These are phyloP conservation scores for Urechis unicinctus DNA, from an alignment of 2,888 invertebrate genomes.

Conservation along the genomic window DNA sequence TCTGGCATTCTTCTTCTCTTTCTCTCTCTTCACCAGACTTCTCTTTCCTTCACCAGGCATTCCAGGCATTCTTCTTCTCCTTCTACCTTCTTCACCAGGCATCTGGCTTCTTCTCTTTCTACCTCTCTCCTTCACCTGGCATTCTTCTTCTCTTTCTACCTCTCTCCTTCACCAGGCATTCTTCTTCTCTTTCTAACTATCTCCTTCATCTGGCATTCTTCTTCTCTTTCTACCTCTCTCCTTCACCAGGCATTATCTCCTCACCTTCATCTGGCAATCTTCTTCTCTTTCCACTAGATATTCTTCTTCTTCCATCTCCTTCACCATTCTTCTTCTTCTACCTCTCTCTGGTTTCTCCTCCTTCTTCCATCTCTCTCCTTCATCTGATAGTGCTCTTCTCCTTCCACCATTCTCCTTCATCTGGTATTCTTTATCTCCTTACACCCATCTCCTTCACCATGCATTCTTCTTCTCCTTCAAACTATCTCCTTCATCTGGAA, in stretches of 20 bases:
- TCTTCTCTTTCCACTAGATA: not conserved
- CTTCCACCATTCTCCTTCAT: not conserved
- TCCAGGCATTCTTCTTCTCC: not conserved
- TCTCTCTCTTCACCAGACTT: not conserved
- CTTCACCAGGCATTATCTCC: not conserved
- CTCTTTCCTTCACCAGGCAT: not conserved
- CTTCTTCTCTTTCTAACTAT: not conserved
- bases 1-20: not conserved
- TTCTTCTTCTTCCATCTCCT: not conserved
- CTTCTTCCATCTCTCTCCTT: not conserved
- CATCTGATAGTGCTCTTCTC: too few species aligned
- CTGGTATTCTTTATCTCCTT: not conserved
- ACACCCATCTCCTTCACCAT: not conserved
- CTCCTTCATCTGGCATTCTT: not conserved
- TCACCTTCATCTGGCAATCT: not conserved
- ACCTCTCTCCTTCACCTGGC: not conserved
- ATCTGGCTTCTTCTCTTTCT: not conserved
- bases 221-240: not conserved
- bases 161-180: not conserved
- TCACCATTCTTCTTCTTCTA: not conserved
- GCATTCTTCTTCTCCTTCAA: not conserved
- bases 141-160: not conserved
- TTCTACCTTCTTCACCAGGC: not conserved
- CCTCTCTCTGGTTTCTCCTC: not conserved
- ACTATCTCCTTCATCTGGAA: not conserved